Conservation (phyloP, 1,140 invertebrate genomes). For the Nixonia krombeini region DNA sequence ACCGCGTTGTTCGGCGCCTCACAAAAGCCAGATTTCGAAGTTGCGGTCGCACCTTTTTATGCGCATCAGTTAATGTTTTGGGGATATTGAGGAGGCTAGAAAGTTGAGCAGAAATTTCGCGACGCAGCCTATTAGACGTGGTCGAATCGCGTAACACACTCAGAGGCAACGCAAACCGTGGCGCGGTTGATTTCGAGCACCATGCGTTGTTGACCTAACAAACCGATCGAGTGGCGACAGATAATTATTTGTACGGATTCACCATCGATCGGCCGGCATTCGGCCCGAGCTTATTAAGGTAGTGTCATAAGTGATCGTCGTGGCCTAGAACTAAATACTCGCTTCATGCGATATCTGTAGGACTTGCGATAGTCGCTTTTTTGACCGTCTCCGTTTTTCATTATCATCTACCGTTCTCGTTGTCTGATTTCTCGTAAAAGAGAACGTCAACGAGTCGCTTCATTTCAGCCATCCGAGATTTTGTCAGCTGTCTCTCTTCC, state of each 20-base stretch:
- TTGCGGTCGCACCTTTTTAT: constrained; percentile 65
- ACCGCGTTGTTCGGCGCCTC: constrained; percentile 22
- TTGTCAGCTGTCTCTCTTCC: no score
- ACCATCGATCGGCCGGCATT: constrained; percentile 66
- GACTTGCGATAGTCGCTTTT: constrained; percentile 21
- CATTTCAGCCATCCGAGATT: no score
- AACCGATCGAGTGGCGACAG: constrained; percentile 39
- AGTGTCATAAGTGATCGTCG: constrained; percentile 59
- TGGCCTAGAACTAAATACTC: constrained; percentile 66
- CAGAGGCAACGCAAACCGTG: neutral
- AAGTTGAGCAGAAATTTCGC: no score
- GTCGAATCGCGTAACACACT: neutral
- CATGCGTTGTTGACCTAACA: constrained; percentile 53
- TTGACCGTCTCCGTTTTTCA: no score
- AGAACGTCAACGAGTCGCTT: no score
- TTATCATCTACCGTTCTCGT: no score
- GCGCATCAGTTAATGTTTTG: constrained; percentile 56
- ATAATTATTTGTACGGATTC: constrained; percentile 70
- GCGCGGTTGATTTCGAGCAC: constrained; percentile 10
- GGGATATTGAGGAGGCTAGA: no score
- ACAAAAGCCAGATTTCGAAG: constrained; percentile 70
- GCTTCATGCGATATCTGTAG: constrained; percentile 23
- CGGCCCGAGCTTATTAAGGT: constrained; percentile 65
- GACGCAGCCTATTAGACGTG: neutral
- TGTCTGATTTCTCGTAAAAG: no score